These are phyloP conservation scores for Magallana nippona DNA, from an alignment of 2,888 invertebrate genomes.

Conservation along the genomic window DNA sequence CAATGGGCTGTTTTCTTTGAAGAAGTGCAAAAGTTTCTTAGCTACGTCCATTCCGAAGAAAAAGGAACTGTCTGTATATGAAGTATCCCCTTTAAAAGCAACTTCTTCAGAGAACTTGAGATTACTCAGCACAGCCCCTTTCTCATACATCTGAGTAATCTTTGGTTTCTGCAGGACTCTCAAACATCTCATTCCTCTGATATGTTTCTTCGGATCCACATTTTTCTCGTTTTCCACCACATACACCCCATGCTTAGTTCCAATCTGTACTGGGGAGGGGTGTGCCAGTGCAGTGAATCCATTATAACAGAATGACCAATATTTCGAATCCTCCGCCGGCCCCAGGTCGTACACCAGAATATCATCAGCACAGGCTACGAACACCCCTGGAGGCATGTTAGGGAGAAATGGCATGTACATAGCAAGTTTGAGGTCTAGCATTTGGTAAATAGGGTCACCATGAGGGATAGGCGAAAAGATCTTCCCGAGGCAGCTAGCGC, in stretches of 20 bases:
- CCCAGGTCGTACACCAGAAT: conserved; percentile 78
- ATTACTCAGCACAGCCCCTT: conserved; percentile 75
- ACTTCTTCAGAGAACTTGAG: conserved; percentile 64
- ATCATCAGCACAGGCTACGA: conserved; percentile 81
- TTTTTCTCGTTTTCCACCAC: conserved; percentile 73
- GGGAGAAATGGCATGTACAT: conserved; percentile 79
- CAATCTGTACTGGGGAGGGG: conserved; percentile 79
- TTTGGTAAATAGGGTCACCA: conserved; percentile 76
- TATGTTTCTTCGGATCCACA: conserved; percentile 59
- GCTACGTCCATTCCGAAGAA: conserved; percentile 79
- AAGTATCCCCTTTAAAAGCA: conserved; percentile 62
- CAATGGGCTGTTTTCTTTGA: conserved; percentile 71
- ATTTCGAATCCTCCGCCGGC: conserved; percentile 49
- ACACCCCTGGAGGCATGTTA: conserved; percentile 79
- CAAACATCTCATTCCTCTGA: conserved; percentile 73
- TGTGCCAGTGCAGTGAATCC: conserved; percentile 81
- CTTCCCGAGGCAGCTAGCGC: conserved; percentile 80
- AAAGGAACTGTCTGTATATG: conserved; percentile 81
- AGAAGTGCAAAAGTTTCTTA: conserved; percentile 75
- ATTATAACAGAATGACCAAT: conserved; percentile 65
- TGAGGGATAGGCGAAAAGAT: conserved; percentile 80
- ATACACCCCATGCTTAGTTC: conserved; percentile 81
- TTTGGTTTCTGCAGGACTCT: conserved; percentile 81
- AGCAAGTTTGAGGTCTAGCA: conserved; percentile 81
- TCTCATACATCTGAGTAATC: conserved; percentile 75